These are phyloP conservation scores for Alauda arvensis DNA, from an alignment of 2,797 vertebrate genomes.

Conservation along the genomic window DNA sequence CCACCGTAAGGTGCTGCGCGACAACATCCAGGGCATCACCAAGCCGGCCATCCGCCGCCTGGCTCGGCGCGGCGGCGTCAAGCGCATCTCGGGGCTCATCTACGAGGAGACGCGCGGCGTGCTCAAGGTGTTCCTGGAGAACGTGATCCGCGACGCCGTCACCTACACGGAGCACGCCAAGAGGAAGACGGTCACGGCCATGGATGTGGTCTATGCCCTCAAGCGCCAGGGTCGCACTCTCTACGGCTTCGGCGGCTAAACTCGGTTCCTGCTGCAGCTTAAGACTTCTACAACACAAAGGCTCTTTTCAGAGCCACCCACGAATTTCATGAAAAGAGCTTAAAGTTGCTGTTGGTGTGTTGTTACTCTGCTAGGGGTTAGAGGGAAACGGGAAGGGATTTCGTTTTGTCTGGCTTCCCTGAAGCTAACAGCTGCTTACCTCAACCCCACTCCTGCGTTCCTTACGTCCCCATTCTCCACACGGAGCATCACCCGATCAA, in stretches of 20 bases:
- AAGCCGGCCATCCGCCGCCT: slow-evolving; percentile 67
- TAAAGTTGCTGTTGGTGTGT: no score
- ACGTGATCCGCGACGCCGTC: slow-evolving; percentile 73
- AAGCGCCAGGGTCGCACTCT: slow-evolving; percentile 18
- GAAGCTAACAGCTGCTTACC: no score
- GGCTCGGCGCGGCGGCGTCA: slow-evolving; percentile 39
- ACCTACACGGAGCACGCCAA: slow-evolving; percentile 81
- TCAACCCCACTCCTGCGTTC: no score
- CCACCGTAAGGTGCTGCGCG: slow-evolving; percentile 41
- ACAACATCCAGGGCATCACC: slow-evolving; percentile 71
- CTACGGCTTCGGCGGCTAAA: background rate
- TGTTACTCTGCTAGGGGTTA: no score
- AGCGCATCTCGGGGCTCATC: slow-evolving; percentile 63
- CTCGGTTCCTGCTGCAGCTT: no score
- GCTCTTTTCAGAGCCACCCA: background rate
- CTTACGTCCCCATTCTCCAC: no score
- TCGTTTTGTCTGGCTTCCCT: no score
- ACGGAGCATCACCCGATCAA: no score
- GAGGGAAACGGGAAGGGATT: no score
- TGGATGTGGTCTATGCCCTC: slow-evolving; percentile 73
- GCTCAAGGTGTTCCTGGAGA: slow-evolving; percentile 72
- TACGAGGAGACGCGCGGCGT: slow-evolving; percentile 70
- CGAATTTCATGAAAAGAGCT: background rate
- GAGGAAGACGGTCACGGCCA: slow-evolving; percentile 75
- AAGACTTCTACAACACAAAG: background rate